phyloP scores from a whole-genome alignment of 35 echinoderm and acorn worm genomes.

The Heliocidaris tuberculata region DNA sequence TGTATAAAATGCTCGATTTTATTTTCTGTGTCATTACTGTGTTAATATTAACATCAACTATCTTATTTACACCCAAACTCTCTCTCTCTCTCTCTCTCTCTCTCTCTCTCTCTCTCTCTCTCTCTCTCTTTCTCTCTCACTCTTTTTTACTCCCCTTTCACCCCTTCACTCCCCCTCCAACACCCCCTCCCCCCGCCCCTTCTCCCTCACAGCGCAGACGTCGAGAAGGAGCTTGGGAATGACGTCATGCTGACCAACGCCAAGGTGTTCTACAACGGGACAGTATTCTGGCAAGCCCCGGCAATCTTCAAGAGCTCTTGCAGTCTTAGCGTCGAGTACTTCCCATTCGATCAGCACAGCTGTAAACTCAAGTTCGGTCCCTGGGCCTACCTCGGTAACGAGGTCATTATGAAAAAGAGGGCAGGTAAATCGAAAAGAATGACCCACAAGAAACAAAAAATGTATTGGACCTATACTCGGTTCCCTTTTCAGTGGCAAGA shows the following conservation, averaged over 20 bases:
- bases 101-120: too few species aligned
- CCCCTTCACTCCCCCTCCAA: too few species aligned
- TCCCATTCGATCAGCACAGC: conserved; percentile 84
- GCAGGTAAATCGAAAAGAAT: conserved; percentile 43
- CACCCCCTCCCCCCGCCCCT: too few species aligned
- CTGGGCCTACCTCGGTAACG: conserved; percentile 82
- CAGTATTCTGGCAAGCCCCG: conserved; percentile 78
- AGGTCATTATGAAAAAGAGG: conserved; percentile 73
- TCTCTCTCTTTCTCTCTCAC: too few species aligned
- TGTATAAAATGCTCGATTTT: background rate
- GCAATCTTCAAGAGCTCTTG: conserved; percentile 94
- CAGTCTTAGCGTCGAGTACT: conserved; percentile 68
- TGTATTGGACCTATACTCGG: too few species aligned
- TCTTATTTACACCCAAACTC: too few species aligned
- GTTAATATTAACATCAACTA: background rate
- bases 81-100: background rate
- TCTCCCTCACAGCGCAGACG: conserved; percentile 71
- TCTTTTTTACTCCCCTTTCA: too few species aligned
- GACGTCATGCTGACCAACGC: conserved; percentile 85
- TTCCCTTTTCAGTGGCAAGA: too few species aligned
- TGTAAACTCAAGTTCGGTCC: conserved; percentile 88
- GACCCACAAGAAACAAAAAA: background rate
- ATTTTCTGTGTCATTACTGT: background rate
- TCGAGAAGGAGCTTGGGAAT: conserved; percentile 83
- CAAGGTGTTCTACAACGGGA: conserved; percentile 59